Conservation (phyloP, 2,797 vertebrate genomes). For the Stomatorhinus walkeri region DNA sequence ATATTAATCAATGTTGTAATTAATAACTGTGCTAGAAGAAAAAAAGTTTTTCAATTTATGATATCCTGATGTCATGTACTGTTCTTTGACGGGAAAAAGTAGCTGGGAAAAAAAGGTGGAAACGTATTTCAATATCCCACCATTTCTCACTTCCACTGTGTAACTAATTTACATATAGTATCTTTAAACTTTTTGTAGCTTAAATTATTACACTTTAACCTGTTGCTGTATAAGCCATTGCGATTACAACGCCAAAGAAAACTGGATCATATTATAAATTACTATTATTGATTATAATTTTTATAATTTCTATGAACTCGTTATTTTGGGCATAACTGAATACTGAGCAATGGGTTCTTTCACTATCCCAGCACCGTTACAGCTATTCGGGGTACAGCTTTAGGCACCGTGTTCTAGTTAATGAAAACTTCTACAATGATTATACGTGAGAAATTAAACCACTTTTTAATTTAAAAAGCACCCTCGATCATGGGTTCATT, state of each 20-base stretch:
- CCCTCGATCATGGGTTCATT: not conserved
- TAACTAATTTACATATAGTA: not conserved
- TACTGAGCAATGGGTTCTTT: not conserved
- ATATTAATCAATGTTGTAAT: not conserved
- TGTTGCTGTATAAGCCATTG: conserved; percentile 14
- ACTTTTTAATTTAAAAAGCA: not conserved
- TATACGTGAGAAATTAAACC: not conserved
- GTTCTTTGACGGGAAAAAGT: not conserved
- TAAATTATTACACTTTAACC: conserved; percentile 2
- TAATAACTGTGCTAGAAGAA: not conserved
- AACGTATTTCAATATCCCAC: not conserved
- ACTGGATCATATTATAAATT: not conserved
- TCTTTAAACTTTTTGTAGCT: not conserved
- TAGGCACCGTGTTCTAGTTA: not conserved
- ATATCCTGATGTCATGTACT: not conserved
- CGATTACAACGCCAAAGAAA: not conserved
- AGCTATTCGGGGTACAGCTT: not conserved
- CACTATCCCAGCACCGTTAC: not conserved
- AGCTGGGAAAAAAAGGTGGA: not conserved
- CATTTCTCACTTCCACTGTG: not conserved
- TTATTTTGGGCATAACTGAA: conserved; percentile 32
- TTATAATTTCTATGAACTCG: not conserved
- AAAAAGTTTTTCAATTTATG: not conserved
- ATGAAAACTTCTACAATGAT: not conserved
- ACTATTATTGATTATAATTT: not conserved